Evolutionary conservation across 2,797 vertebrate genomes (phyloP).

Genomic region (Sphaeramia orbicularis): DNA sequence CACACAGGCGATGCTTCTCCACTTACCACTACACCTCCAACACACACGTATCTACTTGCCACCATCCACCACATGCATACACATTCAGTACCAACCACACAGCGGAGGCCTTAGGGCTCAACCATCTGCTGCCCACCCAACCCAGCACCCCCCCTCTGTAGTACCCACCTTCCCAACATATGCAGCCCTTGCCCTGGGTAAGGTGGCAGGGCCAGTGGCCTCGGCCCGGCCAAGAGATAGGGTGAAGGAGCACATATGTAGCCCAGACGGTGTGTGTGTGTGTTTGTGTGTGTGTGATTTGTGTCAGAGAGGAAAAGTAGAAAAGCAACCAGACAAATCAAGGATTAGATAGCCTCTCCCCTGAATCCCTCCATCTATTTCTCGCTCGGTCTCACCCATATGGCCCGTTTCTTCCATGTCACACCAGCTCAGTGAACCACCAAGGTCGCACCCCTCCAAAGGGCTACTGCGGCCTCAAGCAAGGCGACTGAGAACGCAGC

Average conservation of each 20-base stretch:
- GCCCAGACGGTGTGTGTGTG: slow-evolving; percentile 71
- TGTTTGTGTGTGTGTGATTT: slow-evolving; percentile 27
- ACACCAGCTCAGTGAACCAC: slow-evolving; percentile 65
- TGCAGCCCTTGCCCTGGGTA: slow-evolving; percentile 92
- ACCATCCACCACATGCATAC: slow-evolving; percentile 43
- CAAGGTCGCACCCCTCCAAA: slow-evolving; percentile 73
- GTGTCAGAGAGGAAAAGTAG: slow-evolving; percentile 23
- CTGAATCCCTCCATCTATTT: slow-evolving; percentile 45
- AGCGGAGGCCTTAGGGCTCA: slow-evolving; percentile 94
- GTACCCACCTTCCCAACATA: slow-evolving; percentile 96
- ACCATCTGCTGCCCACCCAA: slow-evolving; percentile 95
- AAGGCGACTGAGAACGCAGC: slow-evolving; percentile 39
- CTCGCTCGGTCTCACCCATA: slow-evolving; percentile 66
- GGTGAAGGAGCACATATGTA: slow-evolving; percentile 79
- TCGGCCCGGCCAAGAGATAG: slow-evolving; percentile 71
- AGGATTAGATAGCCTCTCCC: slow-evolving; percentile 56
- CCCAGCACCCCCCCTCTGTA: slow-evolving; percentile 79
- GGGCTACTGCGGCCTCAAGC: slow-evolving; percentile 70
- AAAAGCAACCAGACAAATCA: slow-evolving; percentile 44
- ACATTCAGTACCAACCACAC: slow-evolving; percentile 87
- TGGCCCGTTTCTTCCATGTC: slow-evolving; percentile 55
- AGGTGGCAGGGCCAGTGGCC: slow-evolving; percentile 81
- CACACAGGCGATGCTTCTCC: slow-evolving; percentile 30
- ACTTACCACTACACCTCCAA: slow-evolving; percentile 31
- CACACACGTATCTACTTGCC: slow-evolving; percentile 42